These are phyloP conservation scores for Sigmodon hispidus DNA, from an alignment of 2,113 vertebrate species.

Conservation along the genomic window DNA sequence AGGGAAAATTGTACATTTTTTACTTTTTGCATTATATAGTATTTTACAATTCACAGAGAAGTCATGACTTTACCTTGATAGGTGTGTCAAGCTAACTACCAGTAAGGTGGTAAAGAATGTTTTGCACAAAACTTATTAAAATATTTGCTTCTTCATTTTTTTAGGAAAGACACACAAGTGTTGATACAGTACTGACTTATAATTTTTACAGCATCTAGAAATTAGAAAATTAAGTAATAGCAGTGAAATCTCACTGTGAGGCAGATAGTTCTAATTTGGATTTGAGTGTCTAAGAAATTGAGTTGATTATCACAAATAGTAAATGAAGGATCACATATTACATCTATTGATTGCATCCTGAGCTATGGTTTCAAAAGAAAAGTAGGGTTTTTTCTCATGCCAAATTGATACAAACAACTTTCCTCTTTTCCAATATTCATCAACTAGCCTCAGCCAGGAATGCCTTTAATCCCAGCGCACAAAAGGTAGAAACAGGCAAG, in stretches of 20 bases:
- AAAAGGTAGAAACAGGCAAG: neutral
- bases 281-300: constrained; percentile 23
- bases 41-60: constrained; percentile 56
- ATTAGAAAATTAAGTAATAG: constrained; percentile 45
- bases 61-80: neutral
- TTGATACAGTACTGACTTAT: constrained; percentile 51
- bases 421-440: constrained; percentile 28
- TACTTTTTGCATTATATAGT: constrained; percentile 22
- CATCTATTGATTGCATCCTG: neutral
- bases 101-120: constrained; percentile 50
- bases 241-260: constrained; percentile 36
- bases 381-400: neutral
- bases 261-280: constrained; percentile 35
- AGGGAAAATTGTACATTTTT: constrained; percentile 34
- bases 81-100: constrained; percentile 34
- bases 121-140: constrained; percentile 56
- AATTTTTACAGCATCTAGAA: constrained; percentile 47
- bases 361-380: constrained; percentile 19
- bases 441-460: neutral
- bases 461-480: neutral
- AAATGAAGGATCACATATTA: neutral
- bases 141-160: constrained; percentile 51
- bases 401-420: neutral
- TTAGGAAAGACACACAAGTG: neutral
- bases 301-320: constrained; percentile 35